These are phyloP conservation scores for Betta splendens DNA, from an alignment of 2,797 vertebrate species.

Conservation along the genomic window DNA sequence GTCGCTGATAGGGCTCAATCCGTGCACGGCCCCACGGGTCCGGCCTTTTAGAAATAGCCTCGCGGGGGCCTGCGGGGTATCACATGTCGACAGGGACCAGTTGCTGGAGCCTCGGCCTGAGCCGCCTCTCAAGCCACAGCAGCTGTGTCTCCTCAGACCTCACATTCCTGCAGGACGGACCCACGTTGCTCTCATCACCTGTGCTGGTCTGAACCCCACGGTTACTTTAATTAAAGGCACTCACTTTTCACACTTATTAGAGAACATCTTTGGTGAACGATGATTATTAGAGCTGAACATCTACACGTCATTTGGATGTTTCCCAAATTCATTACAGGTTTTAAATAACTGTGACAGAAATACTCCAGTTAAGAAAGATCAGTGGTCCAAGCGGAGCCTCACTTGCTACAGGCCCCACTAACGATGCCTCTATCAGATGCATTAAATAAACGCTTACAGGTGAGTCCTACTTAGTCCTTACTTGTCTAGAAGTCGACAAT, in stretches of 20 bases:
- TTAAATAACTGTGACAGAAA: constrained; percentile 5
- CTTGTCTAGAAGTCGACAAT: neutral
- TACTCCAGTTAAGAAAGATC: neutral
- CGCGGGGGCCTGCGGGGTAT: constrained; percentile 62
- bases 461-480: neutral
- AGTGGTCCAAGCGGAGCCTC: neutral
- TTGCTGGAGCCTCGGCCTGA: constrained; percentile 69
- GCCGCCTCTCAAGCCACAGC: constrained; percentile 64
- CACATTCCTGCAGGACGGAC: constrained; percentile 78
- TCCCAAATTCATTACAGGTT: neutral
- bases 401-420: neutral
- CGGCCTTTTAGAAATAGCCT: constrained; percentile 69
- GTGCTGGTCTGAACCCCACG: constrained; percentile 53
- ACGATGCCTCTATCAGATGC: neutral
- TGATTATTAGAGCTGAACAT: neutral
- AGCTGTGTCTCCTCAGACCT: constrained; percentile 81
- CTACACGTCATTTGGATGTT: too few relatives aligned
- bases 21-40: constrained; percentile 29
- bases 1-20: constrained; percentile 23
- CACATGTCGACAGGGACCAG: constrained; percentile 75
- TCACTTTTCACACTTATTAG: neutral
- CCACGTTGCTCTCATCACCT: constrained; percentile 77
- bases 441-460: neutral
- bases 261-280: neutral
- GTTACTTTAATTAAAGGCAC: constrained; percentile 10